Evolutionary conservation across 2,797 vertebrate species (phyloP).

Genomic region (Lutra lutra): DNA sequence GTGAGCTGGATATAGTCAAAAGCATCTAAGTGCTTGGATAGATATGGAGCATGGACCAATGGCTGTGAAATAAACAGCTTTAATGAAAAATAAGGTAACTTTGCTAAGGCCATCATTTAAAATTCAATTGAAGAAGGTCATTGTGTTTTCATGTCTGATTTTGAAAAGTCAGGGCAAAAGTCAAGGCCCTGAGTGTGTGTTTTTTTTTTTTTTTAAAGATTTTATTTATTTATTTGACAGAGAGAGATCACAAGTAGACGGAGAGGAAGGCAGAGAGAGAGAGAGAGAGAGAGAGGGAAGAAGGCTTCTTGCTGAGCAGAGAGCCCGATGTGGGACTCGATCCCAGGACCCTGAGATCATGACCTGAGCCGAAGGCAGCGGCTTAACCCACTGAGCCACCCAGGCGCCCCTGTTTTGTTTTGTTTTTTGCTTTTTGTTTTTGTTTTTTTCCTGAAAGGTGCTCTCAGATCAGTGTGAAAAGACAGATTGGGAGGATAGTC

Average conservation of each 20-base stretch:
- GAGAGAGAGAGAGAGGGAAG: too few species aligned
- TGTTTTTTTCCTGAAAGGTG: not conserved
- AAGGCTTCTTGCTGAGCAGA: too few species aligned
- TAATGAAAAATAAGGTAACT: not conserved
- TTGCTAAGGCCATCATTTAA: constrained; percentile 17
- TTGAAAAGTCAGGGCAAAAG: constrained; percentile 20
- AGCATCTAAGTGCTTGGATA: not conserved
- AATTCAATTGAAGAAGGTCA: constrained; percentile 31
- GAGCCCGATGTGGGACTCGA: too few species aligned
- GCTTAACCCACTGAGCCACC: too few species aligned
- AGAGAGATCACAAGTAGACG: too few species aligned
- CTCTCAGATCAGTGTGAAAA: not conserved
- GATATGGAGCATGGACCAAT: not conserved
- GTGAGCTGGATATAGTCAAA: not conserved
- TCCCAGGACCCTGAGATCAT: too few species aligned
- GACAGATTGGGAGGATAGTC: not conserved
- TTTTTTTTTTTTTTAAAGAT: not conserved
- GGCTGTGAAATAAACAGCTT: not conserved
- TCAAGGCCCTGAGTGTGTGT: not conserved
- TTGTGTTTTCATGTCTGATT: not conserved
- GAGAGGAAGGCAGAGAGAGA: too few species aligned
- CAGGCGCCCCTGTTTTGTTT: too few species aligned
- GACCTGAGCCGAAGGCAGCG: too few species aligned
- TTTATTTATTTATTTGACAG: too few species aligned
- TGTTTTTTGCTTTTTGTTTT: not conserved